These are phyloP conservation scores for Lepus oiostolus DNA, from an alignment of 2,797 vertebrate genomes.

Conservation along the genomic window DNA sequence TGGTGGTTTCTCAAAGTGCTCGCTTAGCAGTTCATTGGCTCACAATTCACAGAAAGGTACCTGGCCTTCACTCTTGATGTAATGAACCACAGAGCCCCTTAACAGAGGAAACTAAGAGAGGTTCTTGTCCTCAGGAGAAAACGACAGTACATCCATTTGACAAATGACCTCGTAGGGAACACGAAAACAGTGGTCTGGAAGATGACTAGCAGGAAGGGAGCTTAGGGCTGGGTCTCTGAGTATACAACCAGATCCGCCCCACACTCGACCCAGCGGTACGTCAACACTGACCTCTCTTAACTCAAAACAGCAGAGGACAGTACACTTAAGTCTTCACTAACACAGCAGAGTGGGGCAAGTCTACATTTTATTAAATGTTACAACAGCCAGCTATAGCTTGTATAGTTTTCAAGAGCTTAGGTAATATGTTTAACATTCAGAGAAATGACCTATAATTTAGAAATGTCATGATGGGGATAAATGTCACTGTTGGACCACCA, in stretches of 20 bases:
- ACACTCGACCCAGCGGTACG: neutral
- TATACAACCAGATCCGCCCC: neutral
- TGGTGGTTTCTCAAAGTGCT: neutral
- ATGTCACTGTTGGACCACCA: conserved; percentile 47
- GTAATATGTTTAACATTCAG: neutral
- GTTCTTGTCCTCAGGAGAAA: neutral
- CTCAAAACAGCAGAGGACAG: neutral
- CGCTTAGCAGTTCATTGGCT: neutral
- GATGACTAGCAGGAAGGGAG: neutral
- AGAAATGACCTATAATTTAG: neutral
- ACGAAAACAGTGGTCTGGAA: neutral
- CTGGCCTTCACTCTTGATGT: neutral
- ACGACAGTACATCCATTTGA: neutral
- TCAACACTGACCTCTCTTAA: neutral
- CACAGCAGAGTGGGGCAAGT: neutral
- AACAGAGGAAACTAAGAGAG: neutral
- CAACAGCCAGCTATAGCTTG: neutral
- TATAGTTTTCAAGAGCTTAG: neutral
- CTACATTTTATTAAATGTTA: neutral
- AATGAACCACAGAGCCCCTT: conserved; percentile 4
- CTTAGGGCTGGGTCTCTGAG: neutral
- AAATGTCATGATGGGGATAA: conserved; percentile 1
- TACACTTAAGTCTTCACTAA: neutral
- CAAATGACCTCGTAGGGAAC: neutral
- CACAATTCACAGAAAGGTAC: neutral